These are phyloP conservation scores for Noctua janthina DNA, from an alignment of 2,888 invertebrate species.

Conservation along the genomic window DNA sequence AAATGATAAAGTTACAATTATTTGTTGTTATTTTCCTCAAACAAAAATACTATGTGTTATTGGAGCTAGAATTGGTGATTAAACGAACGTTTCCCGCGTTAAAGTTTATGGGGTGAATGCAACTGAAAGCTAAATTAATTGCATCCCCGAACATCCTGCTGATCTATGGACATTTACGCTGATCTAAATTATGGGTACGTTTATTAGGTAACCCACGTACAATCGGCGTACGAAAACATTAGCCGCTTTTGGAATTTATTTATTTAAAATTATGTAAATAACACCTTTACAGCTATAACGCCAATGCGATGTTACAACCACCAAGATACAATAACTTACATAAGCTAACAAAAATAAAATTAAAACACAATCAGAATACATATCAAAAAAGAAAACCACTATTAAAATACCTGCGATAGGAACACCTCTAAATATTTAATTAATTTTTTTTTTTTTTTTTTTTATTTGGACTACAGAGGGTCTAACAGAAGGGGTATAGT, in stretches of 20 bases:
- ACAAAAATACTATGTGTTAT: background rate
- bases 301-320: too few relatives aligned
- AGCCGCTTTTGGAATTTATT: background rate
- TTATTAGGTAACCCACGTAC: conserved; percentile 10
- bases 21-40: background rate
- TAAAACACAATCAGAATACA: too few relatives aligned
- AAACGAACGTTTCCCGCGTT: conserved; percentile 16
- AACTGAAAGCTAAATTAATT: conserved; percentile 48
- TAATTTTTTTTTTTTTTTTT: too few relatives aligned
- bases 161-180: conserved; percentile 36
- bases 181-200: conserved; percentile 28
- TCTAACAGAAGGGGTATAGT: too few relatives aligned
- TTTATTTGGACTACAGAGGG: background rate
- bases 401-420: too few relatives aligned
- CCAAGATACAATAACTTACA: too few relatives aligned
- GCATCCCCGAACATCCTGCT: conserved; percentile 40
- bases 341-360: too few relatives aligned
- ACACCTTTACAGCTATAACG: too few relatives aligned
- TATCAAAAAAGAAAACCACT: too few relatives aligned
- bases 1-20: background rate
- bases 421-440: too few relatives aligned
- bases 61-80: conserved; percentile 24
- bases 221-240: background rate
- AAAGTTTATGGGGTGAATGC: conserved; percentile 52
- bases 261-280: too few relatives aligned